A percentile compares a stretch with the other conserved stretches of the same genome.
phyloP scores from a whole-genome alignment of 1,140 invertebrate species.

The Asbolus verrucosus region DNA sequence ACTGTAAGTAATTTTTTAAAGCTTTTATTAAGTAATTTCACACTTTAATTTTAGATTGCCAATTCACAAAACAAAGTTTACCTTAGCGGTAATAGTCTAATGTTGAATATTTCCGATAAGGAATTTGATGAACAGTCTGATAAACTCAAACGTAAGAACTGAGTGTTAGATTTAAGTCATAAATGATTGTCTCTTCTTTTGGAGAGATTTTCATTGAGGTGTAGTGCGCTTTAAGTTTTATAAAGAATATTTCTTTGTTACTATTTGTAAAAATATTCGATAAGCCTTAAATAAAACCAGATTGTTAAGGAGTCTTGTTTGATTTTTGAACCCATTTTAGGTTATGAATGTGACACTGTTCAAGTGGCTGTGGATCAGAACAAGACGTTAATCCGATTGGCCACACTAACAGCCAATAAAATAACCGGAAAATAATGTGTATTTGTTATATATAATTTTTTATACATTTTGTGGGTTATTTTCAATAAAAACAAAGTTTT shows the following conservation, averaged over 20 bases:
- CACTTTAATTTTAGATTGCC: slow-evolving; percentile 44
- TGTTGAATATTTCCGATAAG: slow-evolving; percentile 97
- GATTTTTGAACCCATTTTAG: slow-evolving; percentile 31
- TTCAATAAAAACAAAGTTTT: background rate
- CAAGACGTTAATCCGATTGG: background rate
- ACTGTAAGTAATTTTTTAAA: slow-evolving; percentile 81
- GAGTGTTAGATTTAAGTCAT: slow-evolving; percentile 19
- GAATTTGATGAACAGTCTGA: slow-evolving; percentile 90
- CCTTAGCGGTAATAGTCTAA: slow-evolving; percentile 90
- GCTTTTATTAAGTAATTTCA: no score
- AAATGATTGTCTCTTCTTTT: no score
- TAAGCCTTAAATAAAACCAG: slow-evolving; percentile 19
- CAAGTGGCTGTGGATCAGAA: background rate
- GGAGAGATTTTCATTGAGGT: no score
- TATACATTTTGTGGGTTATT: no score
- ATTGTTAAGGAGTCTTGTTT: slow-evolving; percentile 29
- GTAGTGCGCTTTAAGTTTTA: slow-evolving; percentile 26
- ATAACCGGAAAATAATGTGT: slow-evolving; percentile 16
- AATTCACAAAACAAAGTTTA: slow-evolving; percentile 67
- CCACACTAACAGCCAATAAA: background rate
- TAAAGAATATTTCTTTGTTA: slow-evolving; percentile 39
- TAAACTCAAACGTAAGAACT: slow-evolving; percentile 85
- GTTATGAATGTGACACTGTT: background rate
- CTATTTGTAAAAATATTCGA: slow-evolving; percentile 43
- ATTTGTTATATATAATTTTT: no score